phyloP scores from a whole-genome alignment of 2,888 invertebrate species.

The Meganola albula region DNA sequence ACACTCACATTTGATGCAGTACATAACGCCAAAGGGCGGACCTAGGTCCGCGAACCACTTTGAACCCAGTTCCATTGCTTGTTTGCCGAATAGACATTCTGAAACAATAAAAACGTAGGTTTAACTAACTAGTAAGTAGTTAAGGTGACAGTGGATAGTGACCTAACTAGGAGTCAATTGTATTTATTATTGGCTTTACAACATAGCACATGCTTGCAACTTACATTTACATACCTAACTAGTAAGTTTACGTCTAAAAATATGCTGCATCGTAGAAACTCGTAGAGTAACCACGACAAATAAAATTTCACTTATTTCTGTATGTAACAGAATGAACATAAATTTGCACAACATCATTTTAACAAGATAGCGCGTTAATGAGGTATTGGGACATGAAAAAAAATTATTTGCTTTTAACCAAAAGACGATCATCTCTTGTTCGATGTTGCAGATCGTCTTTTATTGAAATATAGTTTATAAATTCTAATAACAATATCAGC shows the following conservation, averaged over 20 bases:
- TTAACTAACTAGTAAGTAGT: too few relatives aligned
- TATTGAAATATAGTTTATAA: too few relatives aligned
- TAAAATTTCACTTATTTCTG: conserved; percentile 25
- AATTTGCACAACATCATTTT: too few relatives aligned
- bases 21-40: conserved; percentile 94
- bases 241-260: conserved; percentile 56
- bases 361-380: too few relatives aligned
- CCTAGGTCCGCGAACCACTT: conserved; percentile 96
- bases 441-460: too few relatives aligned
- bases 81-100: conserved; percentile 96
- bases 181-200: conserved; percentile 29
- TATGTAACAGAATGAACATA: too few relatives aligned
- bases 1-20: conserved; percentile 97
- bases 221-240: conserved; percentile 58
- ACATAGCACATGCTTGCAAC: conserved; percentile 47
- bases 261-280: conserved; percentile 46
- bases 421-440: too few relatives aligned
- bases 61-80: conserved; percentile 90
- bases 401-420: too few relatives aligned
- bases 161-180: too few relatives aligned
- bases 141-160: too few relatives aligned
- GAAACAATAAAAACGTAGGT: conserved; percentile 79
- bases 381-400: too few relatives aligned
- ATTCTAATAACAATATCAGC: too few relatives aligned
- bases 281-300: conserved; percentile 19